Evolutionary conservation across 2,797 vertebrate species (phyloP).

Genomic region (Mus minutoides): DNA sequence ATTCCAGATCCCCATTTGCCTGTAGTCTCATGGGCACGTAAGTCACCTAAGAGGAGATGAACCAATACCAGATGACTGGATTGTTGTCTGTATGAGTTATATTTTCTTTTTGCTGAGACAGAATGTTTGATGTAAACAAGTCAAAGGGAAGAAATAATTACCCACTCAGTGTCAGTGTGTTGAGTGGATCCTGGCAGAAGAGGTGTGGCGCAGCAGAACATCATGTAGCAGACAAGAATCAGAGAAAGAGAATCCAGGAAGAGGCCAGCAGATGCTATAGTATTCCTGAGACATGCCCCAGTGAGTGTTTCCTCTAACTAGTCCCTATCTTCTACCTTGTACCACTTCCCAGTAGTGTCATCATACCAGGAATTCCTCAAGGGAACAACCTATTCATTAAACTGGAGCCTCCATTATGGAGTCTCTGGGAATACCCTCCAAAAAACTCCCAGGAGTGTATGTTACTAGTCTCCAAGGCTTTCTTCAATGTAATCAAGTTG

Average conservation of each 20-base stretch:
- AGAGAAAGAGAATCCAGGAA: neutral
- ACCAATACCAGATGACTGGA: slow-evolving; percentile 4
- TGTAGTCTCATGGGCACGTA: neutral
- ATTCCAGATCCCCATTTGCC: neutral
- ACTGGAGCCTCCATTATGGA: neutral
- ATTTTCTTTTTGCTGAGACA: neutral
- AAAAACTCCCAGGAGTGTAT: neutral
- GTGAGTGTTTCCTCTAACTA: neutral
- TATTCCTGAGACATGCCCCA: neutral
- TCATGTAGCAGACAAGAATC: neutral
- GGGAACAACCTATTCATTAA: neutral
- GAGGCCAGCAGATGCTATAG: neutral
- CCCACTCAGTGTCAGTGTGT: neutral
- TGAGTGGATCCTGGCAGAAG: neutral
- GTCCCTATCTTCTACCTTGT: neutral
- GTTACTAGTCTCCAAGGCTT: neutral
- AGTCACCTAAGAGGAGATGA: slow-evolving; percentile 11
- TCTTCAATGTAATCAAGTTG: neutral
- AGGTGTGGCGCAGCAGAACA: neutral
- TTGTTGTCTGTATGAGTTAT: neutral
- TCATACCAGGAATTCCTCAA: neutral
- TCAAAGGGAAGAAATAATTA: neutral
- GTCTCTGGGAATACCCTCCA: neutral
- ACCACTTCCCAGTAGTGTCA: neutral
- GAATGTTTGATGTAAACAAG: neutral